phyloP scores from a whole-genome alignment of 2,888 invertebrate genomes.

The Clusia tigrina region DNA sequence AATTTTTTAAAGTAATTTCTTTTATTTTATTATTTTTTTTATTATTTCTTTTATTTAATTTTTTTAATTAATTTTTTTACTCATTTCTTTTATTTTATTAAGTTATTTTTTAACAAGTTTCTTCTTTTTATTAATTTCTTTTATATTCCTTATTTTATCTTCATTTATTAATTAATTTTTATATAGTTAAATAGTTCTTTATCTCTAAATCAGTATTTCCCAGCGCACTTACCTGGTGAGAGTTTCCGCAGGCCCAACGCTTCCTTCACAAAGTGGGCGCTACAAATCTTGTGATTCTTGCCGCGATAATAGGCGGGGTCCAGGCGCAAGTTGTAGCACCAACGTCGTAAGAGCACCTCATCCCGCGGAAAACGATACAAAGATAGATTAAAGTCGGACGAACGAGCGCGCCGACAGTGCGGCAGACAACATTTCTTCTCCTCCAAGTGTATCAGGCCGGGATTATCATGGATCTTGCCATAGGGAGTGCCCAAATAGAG shows the following conservation, averaged over 20 bases:
- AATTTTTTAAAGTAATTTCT: too few species aligned
- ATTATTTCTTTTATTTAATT: too few species aligned
- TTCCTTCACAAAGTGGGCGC: slow-evolving; percentile 59
- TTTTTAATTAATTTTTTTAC: too few species aligned
- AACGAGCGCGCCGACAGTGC: slow-evolving; percentile 56
- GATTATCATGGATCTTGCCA: slow-evolving; percentile 57
- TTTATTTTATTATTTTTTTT: too few species aligned
- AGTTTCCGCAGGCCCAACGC: slow-evolving; percentile 54
- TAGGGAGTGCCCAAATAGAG: slow-evolving; percentile 55
- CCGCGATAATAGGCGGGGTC: slow-evolving; percentile 56
- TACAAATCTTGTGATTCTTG: slow-evolving; percentile 60
- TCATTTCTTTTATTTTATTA: too few species aligned
- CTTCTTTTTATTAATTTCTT: too few species aligned
- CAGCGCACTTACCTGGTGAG: slow-evolving; percentile 50
- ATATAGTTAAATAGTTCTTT: too few species aligned
- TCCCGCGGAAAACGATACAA: slow-evolving; percentile 57
- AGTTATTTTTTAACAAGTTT: too few species aligned
- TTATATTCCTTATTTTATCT: too few species aligned
- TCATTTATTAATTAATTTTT: too few species aligned
- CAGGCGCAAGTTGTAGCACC: slow-evolving; percentile 57
- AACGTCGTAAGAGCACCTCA: slow-evolving; percentile 51
- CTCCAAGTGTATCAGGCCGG: slow-evolving; percentile 53
- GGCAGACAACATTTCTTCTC: slow-evolving; percentile 58
- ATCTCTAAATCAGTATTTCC: too few species aligned
- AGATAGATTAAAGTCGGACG: slow-evolving; percentile 56